Base-by-base conservation (phyloP, 2,113 vertebrate species). In the Laticauda laticaudata region DNA sequence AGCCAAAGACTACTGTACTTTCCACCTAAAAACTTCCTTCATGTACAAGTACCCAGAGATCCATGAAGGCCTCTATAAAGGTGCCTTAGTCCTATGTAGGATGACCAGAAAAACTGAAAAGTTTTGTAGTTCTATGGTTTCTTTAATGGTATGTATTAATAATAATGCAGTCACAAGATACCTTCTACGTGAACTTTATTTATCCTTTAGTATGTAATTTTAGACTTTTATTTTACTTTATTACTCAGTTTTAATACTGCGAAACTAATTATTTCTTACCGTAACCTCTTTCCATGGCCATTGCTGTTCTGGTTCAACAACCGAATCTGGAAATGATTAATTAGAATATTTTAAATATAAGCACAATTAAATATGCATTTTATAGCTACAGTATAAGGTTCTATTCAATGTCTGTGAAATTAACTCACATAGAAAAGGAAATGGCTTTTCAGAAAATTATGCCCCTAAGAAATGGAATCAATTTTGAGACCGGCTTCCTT, bases 211-310 rank as follows among this genome's bases (percentile, higher is more conserved):
- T 88, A 34, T 92, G 86, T 75, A 39, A 8, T 39, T 18, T 20
- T 51, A 48, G 18, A 23, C 12, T 29, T 26, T 26, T n/a, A 53
- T 34, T 86, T 39, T 53, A 26, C 8, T 53, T 23, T 69, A 55
- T 18, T 89, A n/a, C n/a, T 29, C 87, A 56, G 53, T 55, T 18
- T 55, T n/a, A 23, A 15, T 24, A 23, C 45, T 48, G 6, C 10
- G 4, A n/a, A 81, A 14, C 6, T 24, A 59, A 55, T 29, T 39
- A 93, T 90, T 90, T n/a, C 75, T 93, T 90, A 93, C 92, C 89
- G 14, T 59, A 64, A 9, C 39, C 9, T 85, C 75, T 87, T 87
- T 93, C 92, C 89, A 93, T 43, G 56, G 75, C 89, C 75, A 90
- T 21, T 64, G 43, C 48, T 90, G n/a, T 64, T 29, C 26, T 64